Evolutionary conservation across 2,113 vertebrate genomes (phyloP).

Genomic region (Smithornis capensis): DNA sequence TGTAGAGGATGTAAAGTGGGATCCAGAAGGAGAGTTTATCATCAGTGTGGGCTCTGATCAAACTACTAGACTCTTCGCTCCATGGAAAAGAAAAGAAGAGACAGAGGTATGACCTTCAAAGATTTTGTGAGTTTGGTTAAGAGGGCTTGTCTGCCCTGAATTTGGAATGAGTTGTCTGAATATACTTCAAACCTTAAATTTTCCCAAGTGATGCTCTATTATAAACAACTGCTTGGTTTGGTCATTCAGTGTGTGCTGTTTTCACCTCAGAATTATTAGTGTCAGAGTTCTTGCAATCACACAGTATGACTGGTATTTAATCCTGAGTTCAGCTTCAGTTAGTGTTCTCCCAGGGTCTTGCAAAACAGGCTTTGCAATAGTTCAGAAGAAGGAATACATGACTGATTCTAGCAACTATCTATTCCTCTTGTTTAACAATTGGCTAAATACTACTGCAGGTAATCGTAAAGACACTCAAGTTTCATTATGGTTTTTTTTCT

Average conservation of each 20-base stretch:
- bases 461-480: neutral
- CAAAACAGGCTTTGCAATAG: neutral
- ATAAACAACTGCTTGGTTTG: neutral
- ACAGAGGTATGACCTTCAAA: constrained; percentile 72
- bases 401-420: neutral
- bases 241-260: neutral
- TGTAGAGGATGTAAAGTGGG: constrained; percentile 92
- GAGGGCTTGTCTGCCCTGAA: neutral
- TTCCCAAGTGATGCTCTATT: neutral
- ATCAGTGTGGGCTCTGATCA: constrained; percentile 93
- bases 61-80: constrained; percentile 91
- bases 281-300: neutral
- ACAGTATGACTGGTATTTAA: neutral
- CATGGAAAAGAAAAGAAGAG: constrained; percentile 82
- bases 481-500: neutral
- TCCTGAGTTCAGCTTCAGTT: neutral
- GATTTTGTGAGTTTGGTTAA: neutral
- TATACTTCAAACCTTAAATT: neutral
- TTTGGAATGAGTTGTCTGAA: neutral
- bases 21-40: constrained; percentile 93
- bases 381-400: neutral
- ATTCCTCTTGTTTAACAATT: neutral
- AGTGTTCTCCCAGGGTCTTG: neutral
- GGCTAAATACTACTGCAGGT: neutral
- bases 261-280: neutral